Evolutionary conservation across 2,113 vertebrate genomes (phyloP).

Genomic region (Ceyx cyanopectus): DNA sequence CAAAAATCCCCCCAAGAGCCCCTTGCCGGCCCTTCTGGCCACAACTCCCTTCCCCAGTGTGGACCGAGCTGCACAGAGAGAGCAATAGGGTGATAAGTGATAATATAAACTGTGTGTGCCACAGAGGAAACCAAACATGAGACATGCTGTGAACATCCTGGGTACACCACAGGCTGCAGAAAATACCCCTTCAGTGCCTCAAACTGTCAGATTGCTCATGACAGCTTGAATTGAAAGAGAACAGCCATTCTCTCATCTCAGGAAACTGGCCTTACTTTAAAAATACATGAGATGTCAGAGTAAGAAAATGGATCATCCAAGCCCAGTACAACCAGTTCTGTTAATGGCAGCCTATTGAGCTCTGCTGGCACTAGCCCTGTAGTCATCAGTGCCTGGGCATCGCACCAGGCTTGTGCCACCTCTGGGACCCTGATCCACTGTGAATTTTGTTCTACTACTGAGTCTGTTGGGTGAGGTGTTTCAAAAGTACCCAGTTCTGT

Average conservation of each 20-base stretch:
- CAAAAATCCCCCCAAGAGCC: no score
- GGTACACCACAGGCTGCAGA: neutral
- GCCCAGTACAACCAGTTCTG: neutral
- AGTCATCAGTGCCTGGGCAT: no score
- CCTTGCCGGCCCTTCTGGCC: no score
- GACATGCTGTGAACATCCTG: neutral
- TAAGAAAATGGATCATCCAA: neutral
- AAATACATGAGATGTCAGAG: neutral
- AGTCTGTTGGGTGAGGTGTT: neutral
- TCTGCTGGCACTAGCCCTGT: neutral
- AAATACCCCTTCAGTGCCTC: neutral
- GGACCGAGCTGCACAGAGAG: no score
- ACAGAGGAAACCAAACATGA: neutral
- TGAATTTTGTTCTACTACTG: neutral
- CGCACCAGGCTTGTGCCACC: neutral
- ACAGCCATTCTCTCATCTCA: neutral
- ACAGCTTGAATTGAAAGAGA: neutral
- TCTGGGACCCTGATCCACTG: neutral
- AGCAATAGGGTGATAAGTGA: fast-evolving
- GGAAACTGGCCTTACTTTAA: neutral
- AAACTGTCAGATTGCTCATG: neutral
- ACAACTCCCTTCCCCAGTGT: no score
- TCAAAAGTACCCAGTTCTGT: neutral
- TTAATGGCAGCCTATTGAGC: fast-evolving
- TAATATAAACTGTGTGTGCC: neutral